Base-by-base conservation (phyloP, 2,888 invertebrate genomes). In the Hofmannophila pseudospretella region DNA sequence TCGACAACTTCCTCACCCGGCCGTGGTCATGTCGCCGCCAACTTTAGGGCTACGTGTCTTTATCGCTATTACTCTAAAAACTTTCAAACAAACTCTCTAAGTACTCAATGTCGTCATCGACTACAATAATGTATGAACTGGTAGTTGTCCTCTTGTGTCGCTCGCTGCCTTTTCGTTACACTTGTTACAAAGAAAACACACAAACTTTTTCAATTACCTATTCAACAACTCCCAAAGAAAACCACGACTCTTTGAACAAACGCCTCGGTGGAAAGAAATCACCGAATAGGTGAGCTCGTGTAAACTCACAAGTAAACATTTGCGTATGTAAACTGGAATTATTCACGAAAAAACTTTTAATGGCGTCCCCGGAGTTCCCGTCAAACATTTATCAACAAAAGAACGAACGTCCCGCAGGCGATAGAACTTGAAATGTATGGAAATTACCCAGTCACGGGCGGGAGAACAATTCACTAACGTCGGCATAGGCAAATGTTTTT, bases 381-480 rank as follows among this genome's bases (percentile, higher is more conserved):
- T 84, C 85, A 86, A 86, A 85, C 85, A 85, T 85, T 85, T 86
- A 85, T 86, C 86, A 86, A 86, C 85, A 86, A 85, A 85, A 85
- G 85, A 86, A 85, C 79, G 84, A 85, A 84, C 84, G 82, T 85
- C 84, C 85, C 86, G 82, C 82, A 84, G 86, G 85, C 85, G 85
- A 85, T 82, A 75, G 82, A 86, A 85, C 85, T 85, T 84, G 78
- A 85, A 85, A 86, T 86, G 84, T 86, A 86, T 86, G 86, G 84
- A 86, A 85, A 86, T 86, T 86, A 85, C 85, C 84, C 77, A 85
- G 84, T 81, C 85, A 84, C 82, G 72, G 74, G 78, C 85, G 80
- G 68, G 77, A 81, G 84, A 85, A 86, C 84, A 85, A 85, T 85
- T 82, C 85, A 84, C 84, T 85, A 82, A 81, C 82, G 68, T 74